Conservation (phyloP, 1,140 invertebrate species). For the Galleria mellonella region DNA sequence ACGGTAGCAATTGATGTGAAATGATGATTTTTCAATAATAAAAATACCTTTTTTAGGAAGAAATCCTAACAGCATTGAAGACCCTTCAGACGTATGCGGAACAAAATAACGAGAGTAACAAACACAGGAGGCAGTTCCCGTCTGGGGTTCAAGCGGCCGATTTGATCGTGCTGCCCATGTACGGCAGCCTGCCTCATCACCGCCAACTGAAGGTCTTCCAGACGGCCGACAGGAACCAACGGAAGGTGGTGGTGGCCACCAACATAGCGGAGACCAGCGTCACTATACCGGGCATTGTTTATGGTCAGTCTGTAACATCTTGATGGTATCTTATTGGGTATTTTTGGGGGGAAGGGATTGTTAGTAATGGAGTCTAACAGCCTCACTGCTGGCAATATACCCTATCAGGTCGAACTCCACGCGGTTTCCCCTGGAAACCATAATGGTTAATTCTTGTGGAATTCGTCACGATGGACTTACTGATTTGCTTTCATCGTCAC, state of each 20-base stretch:
- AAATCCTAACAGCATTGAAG: constrained; percentile 85
- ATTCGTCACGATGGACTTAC: no score
- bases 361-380: no score
- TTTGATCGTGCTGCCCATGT: constrained; percentile 91
- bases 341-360: no score
- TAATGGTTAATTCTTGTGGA: no score
- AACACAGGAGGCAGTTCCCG: constrained; percentile 40
- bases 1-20: no score
- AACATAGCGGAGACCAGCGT: constrained; percentile 99
- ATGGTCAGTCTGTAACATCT: constrained; percentile 76
- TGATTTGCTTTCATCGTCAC: no score
- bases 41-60: constrained; percentile 78
- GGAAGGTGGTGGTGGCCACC: constrained; percentile 96
- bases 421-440: no score
- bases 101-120: constrained; percentile 72
- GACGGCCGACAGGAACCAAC: constrained; percentile 37
- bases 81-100: constrained; percentile 80
- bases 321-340: no score
- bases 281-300: constrained; percentile 92
- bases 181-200: constrained; percentile 79
- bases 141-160: constrained; percentile 63
- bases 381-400: no score
- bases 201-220: constrained; percentile 81
- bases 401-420: no score
- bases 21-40: no score